A percentile compares a stretch with the other conserved stretches of the same genome.
These are phyloP conservation scores for Misgurnus mizolepis DNA, from an alignment of 2,113 vertebrate species.

Conservation along the genomic window DNA sequence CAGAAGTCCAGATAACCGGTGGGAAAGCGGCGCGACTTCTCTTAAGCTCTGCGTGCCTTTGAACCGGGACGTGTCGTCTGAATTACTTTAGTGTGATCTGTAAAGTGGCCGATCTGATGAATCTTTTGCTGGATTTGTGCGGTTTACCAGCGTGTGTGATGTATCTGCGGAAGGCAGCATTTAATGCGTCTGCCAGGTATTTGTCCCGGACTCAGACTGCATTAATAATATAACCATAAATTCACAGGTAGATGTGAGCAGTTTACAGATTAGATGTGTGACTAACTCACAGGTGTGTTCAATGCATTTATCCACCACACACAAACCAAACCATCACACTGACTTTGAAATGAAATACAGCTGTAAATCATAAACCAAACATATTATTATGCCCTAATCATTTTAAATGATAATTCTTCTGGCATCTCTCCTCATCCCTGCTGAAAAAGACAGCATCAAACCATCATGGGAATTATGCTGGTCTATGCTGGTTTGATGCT, in stretches of 20 bases:
- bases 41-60: not conserved
- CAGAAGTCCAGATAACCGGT: slow-evolving; percentile 7
- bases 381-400: too few species aligned
- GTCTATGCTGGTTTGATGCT: too few species aligned
- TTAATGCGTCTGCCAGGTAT: slow-evolving; percentile 35
- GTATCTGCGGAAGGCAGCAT: not conserved
- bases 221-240: slow-evolving; percentile 42
- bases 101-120: not conserved
- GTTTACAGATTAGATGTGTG: slow-evolving; percentile 38
- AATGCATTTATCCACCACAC: slow-evolving; percentile 4
- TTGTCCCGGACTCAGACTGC: slow-evolving; percentile 24
- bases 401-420: too few species aligned
- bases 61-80: not conserved
- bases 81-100: not conserved
- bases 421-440: too few species aligned
- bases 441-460: too few species aligned
- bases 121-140: not conserved
- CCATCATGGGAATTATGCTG: too few species aligned
- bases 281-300: slow-evolving; percentile 30
- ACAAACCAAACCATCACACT: not conserved
- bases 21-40: not conserved
- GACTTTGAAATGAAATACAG: not conserved
- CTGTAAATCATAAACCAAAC: too few species aligned
- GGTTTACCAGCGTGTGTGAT: not conserved
- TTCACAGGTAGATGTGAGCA: slow-evolving; percentile 35